Evolutionary conservation across 2,113 vertebrate genomes (phyloP).

Genomic region (Mustela nigripes): DNA sequence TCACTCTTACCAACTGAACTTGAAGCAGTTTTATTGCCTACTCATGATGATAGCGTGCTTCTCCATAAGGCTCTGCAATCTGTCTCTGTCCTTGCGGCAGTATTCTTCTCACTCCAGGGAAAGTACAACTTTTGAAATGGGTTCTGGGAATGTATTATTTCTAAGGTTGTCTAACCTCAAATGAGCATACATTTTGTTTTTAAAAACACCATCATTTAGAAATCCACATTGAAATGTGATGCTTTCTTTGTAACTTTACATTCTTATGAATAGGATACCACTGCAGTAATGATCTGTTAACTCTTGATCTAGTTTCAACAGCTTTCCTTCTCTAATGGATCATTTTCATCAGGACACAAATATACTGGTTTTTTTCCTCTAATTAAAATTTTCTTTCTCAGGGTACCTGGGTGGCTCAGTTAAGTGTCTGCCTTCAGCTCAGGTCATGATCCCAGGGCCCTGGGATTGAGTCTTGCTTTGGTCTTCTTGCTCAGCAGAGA

Average conservation of each 20-base stretch:
- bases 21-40: background rate
- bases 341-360: background rate
- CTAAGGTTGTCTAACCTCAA: background rate
- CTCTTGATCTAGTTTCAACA: background rate
- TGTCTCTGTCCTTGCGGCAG: background rate
- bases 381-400: background rate
- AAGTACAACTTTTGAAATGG: background rate
- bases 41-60: background rate
- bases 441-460: background rate
- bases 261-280: background rate
- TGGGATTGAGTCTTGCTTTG: background rate
- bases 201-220: background rate
- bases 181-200: background rate
- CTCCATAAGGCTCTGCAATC: background rate
- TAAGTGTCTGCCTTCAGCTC: background rate
- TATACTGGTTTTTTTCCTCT: background rate
- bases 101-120: background rate
- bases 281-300: background rate
- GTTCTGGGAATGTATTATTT: background rate
- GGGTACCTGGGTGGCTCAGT: background rate
- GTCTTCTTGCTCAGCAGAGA: background rate
- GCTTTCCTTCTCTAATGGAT: background rate
- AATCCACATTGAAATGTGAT: background rate
- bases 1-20: background rate
- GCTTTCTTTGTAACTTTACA: background rate